These are phyloP conservation scores for Seira musarum DNA, from an alignment of 2,888 invertebrate species.

Conservation along the genomic window DNA sequence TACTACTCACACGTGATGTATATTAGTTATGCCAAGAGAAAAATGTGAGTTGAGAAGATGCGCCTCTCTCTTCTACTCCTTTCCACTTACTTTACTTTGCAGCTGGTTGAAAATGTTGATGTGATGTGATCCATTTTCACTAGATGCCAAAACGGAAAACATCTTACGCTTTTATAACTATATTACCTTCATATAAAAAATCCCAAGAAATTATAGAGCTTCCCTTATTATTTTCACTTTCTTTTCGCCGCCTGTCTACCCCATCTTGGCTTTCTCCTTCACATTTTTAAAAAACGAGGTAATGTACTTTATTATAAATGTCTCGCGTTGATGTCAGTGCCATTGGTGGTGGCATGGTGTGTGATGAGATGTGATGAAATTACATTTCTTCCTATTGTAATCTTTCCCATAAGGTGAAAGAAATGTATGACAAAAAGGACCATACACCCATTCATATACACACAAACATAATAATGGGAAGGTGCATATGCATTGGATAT, in stretches of 20 bases:
- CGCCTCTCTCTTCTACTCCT: conserved; percentile 28
- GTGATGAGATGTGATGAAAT: conserved; percentile 56
- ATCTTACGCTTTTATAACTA: conserved; percentile 56
- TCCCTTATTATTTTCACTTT: conserved; percentile 40
- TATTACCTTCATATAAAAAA: conserved; percentile 35
- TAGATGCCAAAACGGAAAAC: conserved; percentile 61
- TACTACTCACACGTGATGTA: conserved; percentile 15
- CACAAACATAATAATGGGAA: background rate
- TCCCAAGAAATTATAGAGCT: too few species aligned
- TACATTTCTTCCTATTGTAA: conserved; percentile 57
- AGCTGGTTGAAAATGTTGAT: conserved; percentile 61
- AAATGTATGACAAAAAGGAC: background rate
- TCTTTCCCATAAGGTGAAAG: conserved; percentile 1
- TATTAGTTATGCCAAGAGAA: conserved; percentile 45
- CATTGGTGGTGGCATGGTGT: conserved; percentile 54
- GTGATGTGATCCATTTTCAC: conserved; percentile 61
- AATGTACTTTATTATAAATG: conserved; percentile 54
- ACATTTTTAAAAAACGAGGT: conserved; percentile 46
- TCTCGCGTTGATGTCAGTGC: conserved; percentile 55
- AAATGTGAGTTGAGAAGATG: conserved; percentile 18
- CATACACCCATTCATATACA: background rate
- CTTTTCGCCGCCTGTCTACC: conserved; percentile 37
- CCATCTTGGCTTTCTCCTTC: conserved; percentile 23
- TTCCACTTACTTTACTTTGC: conserved; percentile 52
- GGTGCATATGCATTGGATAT: too few species aligned